Conservation (phyloP, 2,113 vertebrate genomes). For the Phalacrocorax carbo region DNA sequence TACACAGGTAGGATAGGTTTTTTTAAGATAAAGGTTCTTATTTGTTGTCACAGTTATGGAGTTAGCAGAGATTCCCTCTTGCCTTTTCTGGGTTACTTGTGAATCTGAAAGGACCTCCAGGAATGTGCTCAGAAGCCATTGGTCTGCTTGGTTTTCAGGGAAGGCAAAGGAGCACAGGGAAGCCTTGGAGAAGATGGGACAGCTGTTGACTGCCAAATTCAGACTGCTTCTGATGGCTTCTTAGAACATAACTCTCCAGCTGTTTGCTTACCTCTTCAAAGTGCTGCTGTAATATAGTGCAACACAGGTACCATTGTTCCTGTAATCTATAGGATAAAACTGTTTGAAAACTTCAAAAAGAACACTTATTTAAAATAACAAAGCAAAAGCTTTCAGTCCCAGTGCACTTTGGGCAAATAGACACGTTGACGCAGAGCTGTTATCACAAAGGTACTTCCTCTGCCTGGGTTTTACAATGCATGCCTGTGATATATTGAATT, state of each 20-base stretch:
- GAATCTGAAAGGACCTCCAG: neutral
- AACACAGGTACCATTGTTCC: slow-evolving; percentile 61
- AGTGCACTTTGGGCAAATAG: neutral
- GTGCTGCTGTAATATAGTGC: neutral
- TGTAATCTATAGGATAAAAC: slow-evolving; percentile 47
- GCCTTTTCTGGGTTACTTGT: neutral
- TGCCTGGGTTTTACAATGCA: slow-evolving; percentile 3
- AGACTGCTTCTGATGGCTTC: neutral
- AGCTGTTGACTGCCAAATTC: neutral
- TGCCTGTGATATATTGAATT: slow-evolving; percentile 25
- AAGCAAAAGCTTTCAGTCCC: slow-evolving; percentile 2
- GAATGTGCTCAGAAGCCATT: neutral
- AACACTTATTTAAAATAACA: neutral
- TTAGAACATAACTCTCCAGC: neutral
- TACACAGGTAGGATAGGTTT: neutral
- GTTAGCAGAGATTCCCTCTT: neutral
- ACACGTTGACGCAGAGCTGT: neutral
- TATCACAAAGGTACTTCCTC: slow-evolving; percentile 41
- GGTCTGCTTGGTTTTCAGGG: neutral
- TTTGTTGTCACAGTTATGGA: neutral
- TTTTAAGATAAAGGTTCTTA: neutral
- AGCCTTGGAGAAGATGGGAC: neutral
- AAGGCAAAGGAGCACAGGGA: neutral
- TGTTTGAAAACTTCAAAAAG: slow-evolving; percentile 61
- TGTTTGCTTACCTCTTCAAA: slow-evolving; percentile 49